Base-by-base conservation (phyloP, 2,113 vertebrate species). In the Saccopteryx bilineata region DNA sequence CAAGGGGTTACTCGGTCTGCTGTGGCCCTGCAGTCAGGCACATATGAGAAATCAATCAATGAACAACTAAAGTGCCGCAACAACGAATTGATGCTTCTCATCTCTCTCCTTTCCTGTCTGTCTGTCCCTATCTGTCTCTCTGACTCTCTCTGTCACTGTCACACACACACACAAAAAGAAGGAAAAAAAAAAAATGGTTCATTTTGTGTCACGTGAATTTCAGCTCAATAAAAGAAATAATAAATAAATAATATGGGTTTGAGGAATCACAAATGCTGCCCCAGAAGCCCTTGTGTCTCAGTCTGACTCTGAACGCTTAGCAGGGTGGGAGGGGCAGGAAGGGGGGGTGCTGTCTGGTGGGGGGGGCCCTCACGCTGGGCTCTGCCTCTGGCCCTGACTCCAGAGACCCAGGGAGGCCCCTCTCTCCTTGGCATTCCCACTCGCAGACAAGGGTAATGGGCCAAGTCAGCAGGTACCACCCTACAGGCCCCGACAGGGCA, bases 331-430 rank as follows among this genome's bases (percentile, higher is more conserved):
- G 63, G 83, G 31, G n/a, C 8, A 18, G 52, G 8, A 9, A 39
- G 3, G 31, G 9, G 21, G 5, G 0, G 18, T 15, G 0, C 10
- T 0, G 18, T 21, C 54, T 5, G 1, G 1, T 0, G 11, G 65
- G 9, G 23, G 13, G 5, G 39, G 1, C 1, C 79, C 31, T 3
- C 10, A 9, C 5, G 1, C 5, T 9, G 11, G n/a, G 72, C 31
- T 54, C 74, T 69, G 74, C 23, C 54, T 54, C 9, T 58, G 68
- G 82, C 11, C 11, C 8, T 39, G 21, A 50, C n/a, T 21, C 48
- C 71, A 24, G 71, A 72, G 39, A 3, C 39, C 39, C 10, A 5
- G 39, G 71, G 39, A 33, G 33, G 9, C 68, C 69, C 39, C 39
- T 72, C 21, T 46, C 39, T 24, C 39, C 71, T 72, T 46, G 21